A percentile compares a stretch with the other conserved stretches of the same genome.
These are phyloP conservation scores for Balearica regulorum DNA, from an alignment of 2,797 vertebrate genomes.

Conservation along the genomic window DNA sequence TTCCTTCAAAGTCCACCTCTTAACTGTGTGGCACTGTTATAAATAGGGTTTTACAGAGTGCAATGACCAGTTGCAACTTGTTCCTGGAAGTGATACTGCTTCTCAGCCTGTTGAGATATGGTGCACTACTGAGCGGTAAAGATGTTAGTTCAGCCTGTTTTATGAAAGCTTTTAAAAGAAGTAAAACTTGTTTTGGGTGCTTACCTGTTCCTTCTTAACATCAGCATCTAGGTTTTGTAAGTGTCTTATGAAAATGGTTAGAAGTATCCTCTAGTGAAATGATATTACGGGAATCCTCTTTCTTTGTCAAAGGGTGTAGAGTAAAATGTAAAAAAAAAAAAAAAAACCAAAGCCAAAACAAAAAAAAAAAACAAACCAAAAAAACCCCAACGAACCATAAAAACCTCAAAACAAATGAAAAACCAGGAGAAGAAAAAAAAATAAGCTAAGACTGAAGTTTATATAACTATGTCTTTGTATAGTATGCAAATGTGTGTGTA, in stretches of 20 bases:
- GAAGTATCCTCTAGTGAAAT: neutral
- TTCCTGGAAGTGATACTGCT: neutral
- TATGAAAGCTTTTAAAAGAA: neutral
- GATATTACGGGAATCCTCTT: neutral
- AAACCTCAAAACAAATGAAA: too few relatives aligned
- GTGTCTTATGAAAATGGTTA: neutral
- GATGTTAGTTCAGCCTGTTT: neutral
- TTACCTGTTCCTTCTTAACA: neutral
- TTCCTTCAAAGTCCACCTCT: neutral
- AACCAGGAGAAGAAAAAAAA: too few relatives aligned
- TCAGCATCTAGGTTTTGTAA: neutral
- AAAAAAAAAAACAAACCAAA: too few relatives aligned
- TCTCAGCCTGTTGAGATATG: neutral
- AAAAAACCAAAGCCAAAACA: too few relatives aligned
- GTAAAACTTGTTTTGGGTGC: neutral
- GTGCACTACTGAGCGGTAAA: neutral
- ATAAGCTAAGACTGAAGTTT: neutral
- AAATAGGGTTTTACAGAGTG: neutral
- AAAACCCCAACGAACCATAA: too few relatives aligned
- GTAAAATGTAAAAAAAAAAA: neutral
- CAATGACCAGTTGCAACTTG: neutral
- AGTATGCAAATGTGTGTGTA: neutral
- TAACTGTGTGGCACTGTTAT: neutral
- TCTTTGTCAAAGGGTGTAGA: neutral
- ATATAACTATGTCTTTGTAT: neutral